These are phyloP conservation scores for Drymonia ruficornis DNA, from an alignment of 2,888 invertebrate genomes.

Conservation along the genomic window DNA sequence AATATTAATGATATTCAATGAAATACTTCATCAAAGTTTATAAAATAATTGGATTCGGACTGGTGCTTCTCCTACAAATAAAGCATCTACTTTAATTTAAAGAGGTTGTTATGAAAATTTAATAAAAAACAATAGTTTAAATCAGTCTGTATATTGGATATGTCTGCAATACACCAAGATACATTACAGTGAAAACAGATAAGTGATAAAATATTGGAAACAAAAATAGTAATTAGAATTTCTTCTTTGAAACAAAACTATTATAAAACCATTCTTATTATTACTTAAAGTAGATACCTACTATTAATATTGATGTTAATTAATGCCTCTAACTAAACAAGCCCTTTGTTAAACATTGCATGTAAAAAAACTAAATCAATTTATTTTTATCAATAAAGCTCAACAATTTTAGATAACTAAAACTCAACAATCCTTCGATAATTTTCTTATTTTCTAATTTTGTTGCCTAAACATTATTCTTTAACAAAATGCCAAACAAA, in stretches of 20 bases:
- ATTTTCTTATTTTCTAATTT: constrained; percentile 81
- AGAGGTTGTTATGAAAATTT: constrained; percentile 12
- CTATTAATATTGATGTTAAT: constrained; percentile 82
- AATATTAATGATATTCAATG: constrained; percentile 5
- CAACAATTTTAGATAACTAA: constrained; percentile 82
- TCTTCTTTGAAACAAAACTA: constrained; percentile 83
- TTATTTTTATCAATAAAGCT: constrained; percentile 74
- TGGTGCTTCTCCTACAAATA: too few relatives aligned
- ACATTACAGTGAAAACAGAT: constrained; percentile 84
- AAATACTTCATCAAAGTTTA: too few relatives aligned
- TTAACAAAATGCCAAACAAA: constrained; percentile 79
- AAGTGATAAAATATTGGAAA: constrained; percentile 84
- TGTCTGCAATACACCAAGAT: constrained; percentile 86
- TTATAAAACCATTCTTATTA: constrained; percentile 81
- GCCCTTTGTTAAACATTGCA: constrained; percentile 75
- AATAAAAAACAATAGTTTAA: constrained; percentile 65
- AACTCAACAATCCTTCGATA: constrained; percentile 80
- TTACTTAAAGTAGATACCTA: constrained; percentile 75
- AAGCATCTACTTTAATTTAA: too few relatives aligned
- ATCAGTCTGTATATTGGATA: constrained; percentile 86
- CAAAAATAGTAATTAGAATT: constrained; percentile 84
- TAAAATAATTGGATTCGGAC: too few relatives aligned
- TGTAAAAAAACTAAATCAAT: constrained; percentile 73
- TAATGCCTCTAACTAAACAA: constrained; percentile 81
- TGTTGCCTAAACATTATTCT: constrained; percentile 80